Base-by-base conservation (phyloP, 2,113 vertebrate species). In the Xenus cinereus region DNA sequence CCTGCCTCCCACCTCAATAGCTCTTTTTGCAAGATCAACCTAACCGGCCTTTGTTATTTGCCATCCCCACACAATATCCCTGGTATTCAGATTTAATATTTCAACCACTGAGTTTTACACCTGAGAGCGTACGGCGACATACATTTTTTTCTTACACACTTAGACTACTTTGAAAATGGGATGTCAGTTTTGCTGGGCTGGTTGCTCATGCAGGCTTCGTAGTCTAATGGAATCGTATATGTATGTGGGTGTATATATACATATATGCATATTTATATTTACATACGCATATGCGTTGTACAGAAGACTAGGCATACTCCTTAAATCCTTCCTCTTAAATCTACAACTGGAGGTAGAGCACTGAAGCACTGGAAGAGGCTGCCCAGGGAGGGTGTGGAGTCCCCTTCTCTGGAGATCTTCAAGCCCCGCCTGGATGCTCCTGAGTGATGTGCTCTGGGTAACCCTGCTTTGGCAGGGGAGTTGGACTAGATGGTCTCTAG, bases 1-100 rank as follows among this genome's bases (percentile, higher is more conserved):
- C 18, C 63, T 30, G 3, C 33, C 27, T 66, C 20, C 21, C 23
- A 45, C 35, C 27, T 74, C 2, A 0, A 7, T 10, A 35, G 18
- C 12, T 27, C 35, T 48, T 53, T 60, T 43, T 45, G 45, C 50
- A 77, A 54, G 30, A 24, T 72, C 73, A 59, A 1, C 12, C 9
- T 76, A 14, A 43, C 39, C 68, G 28, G 7, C 4, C 19, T 4
- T 64, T 59, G 15, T 22, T 64, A 4, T 75, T 84, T 94, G 37
- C 30, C 21, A 10, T 64, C 51, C 30, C 56, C 15, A 10, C 37
- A n/a, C 26, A 22, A 7, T 16, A 88, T 19, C 33, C 24, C 54
- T 73, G 35, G 9, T 33, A 27, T 56, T 82, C 28, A 39, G n/a
- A 13, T 30, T 28, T 69, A 27, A 6, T 51, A 9, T 60, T 56